A percentile compares a stretch with the other conserved stretches of the same genome.
Evolutionary conservation across 2,797 vertebrate species (phyloP).

Genomic region (Antrozous pallidus): DNA sequence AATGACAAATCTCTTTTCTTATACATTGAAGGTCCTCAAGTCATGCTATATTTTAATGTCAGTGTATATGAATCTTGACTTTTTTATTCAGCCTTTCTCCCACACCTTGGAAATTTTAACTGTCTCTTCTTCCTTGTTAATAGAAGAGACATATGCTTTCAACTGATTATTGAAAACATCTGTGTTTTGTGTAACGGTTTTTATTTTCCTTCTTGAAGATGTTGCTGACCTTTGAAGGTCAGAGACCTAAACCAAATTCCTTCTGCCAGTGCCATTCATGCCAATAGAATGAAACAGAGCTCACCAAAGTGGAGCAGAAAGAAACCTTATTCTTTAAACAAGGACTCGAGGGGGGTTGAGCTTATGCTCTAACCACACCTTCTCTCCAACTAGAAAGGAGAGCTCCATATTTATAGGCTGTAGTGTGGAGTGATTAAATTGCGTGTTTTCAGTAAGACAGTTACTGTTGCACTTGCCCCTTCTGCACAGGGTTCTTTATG

Average conservation of each 20-base stretch:
- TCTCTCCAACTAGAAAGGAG: background rate
- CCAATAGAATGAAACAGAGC: background rate
- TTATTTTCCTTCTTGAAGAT: background rate
- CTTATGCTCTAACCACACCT: background rate
- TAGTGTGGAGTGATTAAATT: background rate
- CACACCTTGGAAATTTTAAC: background rate
- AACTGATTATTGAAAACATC: background rate
- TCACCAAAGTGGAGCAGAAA: background rate
- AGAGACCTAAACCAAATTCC: background rate
- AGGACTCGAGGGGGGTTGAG: background rate
- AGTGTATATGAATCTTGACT: background rate
- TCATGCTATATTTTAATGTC: background rate
- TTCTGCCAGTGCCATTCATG: background rate
- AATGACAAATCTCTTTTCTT: background rate
- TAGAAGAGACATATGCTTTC: background rate
- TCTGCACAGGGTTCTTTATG: background rate
- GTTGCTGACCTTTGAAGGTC: background rate
- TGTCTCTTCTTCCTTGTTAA: background rate
- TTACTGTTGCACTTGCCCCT: background rate
- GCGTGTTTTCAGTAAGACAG: background rate
- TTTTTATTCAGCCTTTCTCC: background rate
- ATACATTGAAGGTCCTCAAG: background rate
- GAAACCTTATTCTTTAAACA: background rate
- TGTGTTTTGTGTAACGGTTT: background rate
- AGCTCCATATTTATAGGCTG: background rate